phyloP scores from a whole-genome alignment of 1,140 invertebrate species.

The Cyrtorhinus lividipennis region DNA sequence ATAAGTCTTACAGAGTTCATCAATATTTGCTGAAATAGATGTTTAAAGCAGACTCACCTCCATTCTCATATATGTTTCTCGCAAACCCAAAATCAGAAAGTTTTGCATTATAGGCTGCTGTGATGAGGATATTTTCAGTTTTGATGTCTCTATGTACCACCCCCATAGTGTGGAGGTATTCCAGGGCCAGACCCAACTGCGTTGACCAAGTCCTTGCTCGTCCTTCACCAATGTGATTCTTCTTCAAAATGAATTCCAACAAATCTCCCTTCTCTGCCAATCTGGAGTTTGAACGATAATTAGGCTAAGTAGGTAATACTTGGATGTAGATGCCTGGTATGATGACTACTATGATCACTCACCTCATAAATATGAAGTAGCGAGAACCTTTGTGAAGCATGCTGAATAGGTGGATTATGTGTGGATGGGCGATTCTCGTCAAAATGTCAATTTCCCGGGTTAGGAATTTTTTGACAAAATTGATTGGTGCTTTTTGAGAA shows the following conservation, averaged over 20 bases:
- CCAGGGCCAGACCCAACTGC: conserved; percentile 49
- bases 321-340: too few relatives aligned
- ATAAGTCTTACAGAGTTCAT: too few relatives aligned
- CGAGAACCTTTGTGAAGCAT: conserved; percentile 60
- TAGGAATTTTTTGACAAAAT: conserved; percentile 82
- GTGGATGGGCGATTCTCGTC: conserved; percentile 72
- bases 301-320: too few relatives aligned
- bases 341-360: not conserved
- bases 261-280: conserved; percentile 69
- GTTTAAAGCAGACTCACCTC: too few relatives aligned
- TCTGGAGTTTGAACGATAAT: not conserved
- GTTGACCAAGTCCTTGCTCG: conserved; percentile 44
- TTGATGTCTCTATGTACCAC: conserved; percentile 57
- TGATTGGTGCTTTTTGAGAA: conserved; percentile 63
- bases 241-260: conserved; percentile 58
- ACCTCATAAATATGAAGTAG: conserved; percentile 33
- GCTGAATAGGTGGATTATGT: conserved; percentile 78
- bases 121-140: conserved; percentile 64
- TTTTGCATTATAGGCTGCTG: conserved; percentile 54
- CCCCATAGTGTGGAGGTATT: conserved; percentile 49
- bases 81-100: conserved; percentile 81
- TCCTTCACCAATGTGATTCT: conserved; percentile 56
- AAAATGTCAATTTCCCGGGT: conserved; percentile 79
- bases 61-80: conserved; percentile 24
- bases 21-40: too few relatives aligned